Evolutionary conservation across 2,797 vertebrate genomes (phyloP), one percentile per base, ranked within the genome.

Genomic region (Hydrolagus colliei): DNA sequence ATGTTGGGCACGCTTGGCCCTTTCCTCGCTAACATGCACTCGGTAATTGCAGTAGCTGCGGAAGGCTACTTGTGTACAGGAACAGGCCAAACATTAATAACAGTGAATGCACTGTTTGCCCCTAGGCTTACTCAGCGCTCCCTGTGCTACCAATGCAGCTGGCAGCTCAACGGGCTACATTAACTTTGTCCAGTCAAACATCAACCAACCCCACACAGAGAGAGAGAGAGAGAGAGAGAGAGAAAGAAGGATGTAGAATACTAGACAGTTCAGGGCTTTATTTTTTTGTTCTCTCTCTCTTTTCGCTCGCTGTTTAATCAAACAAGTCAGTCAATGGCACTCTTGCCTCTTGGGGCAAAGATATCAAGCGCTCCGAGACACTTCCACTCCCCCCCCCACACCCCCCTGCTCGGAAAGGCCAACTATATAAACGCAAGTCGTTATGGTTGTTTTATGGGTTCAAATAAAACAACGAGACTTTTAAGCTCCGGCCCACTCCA

Each of bases 71-170:
- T 65, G 75, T 87, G 86, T 82, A 76, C 13, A 87, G 79, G 87
- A 87, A 86, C 87, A 86, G 76, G 87, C 76, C 77, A 85, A 86
- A 84, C 87, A 88, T 85, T 86, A 87, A 86, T 86, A 88, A 86
- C 82, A 86, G 86, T 84, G 82, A 86, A 86, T 78, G 86, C 72
- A 86, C 72, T 85, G 87, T 73, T 86, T 86, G 86, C 86, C 86
- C 87, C 10, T 16, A 77, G 87, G 68, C 77, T 12, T 73, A 84
- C 22, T 85, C 84, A 61, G 59, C 10, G 13, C 77, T 86, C 27
- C 27, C 82, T 85, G 76, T 86, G 76, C 73, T 76, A 85, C 72
- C 76, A 72, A 14, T 5, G 82, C 79, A 52, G 18, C 79, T 75
- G 76, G 82, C 82, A 86, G 79, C 84, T 86, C 86, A 86, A 86